These are phyloP conservation scores for Sebastes goodei DNA, from an alignment of 2,797 vertebrate genomes.

Conservation along the genomic window DNA sequence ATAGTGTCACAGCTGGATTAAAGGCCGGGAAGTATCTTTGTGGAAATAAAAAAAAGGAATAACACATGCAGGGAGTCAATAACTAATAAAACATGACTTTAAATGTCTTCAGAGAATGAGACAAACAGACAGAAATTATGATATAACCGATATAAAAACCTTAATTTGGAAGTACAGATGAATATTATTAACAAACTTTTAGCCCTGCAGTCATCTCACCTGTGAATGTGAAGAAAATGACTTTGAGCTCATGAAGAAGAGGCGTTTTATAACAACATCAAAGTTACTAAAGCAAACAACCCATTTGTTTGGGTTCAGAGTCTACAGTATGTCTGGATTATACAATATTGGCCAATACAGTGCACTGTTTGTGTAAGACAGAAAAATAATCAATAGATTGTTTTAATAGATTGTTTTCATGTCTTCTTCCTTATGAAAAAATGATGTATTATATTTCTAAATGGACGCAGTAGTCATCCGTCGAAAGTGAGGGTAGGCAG, in stretches of 20 bases:
- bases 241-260: not conserved
- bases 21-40: slow-evolving; percentile 3
- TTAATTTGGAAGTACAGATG: not conserved
- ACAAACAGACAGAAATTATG: not conserved
- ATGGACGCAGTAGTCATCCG: not conserved
- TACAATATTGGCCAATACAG: not conserved
- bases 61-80: not conserved
- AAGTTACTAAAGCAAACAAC: not conserved
- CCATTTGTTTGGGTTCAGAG: slow-evolving; percentile 50
- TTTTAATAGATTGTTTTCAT: not conserved
- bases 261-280: not conserved
- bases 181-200: not conserved
- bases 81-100: not conserved
- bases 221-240: slow-evolving; percentile 9
- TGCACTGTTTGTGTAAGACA: not conserved
- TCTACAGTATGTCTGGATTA: slow-evolving; percentile 10
- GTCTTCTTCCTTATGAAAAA: not conserved
- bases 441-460: not conserved
- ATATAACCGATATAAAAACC: not conserved
- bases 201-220: slow-evolving; percentile 7
- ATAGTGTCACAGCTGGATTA: slow-evolving; percentile 5
- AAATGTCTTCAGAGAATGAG: not conserved
- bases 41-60: not conserved
- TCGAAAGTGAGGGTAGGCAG: not conserved
- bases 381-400: not conserved